phyloP scores from a whole-genome alignment of 53 echinoderm and acorn worm species.

The Holothuria leucospilota region DNA sequence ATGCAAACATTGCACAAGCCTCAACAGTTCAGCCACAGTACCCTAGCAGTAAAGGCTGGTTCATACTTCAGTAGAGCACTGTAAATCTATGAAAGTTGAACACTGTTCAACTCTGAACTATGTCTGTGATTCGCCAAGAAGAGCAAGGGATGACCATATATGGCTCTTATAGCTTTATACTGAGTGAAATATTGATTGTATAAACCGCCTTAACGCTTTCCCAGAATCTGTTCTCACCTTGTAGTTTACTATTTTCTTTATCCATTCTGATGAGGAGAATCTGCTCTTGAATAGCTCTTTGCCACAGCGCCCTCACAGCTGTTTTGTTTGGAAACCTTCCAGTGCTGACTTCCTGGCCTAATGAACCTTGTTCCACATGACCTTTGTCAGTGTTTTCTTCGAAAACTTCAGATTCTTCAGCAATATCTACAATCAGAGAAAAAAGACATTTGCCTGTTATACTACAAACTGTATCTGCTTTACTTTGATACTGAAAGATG shows the following conservation, averaged over 20 bases:
- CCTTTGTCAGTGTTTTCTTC: neutral
- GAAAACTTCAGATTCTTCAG: constrained; percentile 61
- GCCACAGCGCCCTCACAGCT: constrained; percentile 76
- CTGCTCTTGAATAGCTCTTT: constrained; percentile 91
- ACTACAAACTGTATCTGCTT: neutral
- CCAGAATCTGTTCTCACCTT: constrained; percentile 40
- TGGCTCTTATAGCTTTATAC: too few relatives aligned
- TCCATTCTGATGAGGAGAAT: constrained; percentile 96
- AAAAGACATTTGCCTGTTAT: neutral
- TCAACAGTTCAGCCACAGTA: too few relatives aligned
- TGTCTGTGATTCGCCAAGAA: too few relatives aligned
- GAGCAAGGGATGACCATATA: too few relatives aligned
- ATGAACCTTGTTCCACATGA: neutral
- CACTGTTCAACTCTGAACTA: too few relatives aligned
- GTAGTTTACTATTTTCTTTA: constrained; percentile 79
- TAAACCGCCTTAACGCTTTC: too few relatives aligned
- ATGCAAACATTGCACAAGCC: too few relatives aligned
- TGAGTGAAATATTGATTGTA: too few relatives aligned
- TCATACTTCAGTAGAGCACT: too few relatives aligned
- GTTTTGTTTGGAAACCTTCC: neutral
- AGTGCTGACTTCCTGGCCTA: neutral
- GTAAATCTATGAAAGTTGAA: too few relatives aligned
- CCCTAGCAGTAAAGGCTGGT: neutral
- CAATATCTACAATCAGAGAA: neutral
- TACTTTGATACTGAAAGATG: too few relatives aligned